A percentile compares a stretch with the other conserved stretches of the same genome.
Evolutionary conservation across 2,113 vertebrate genomes (phyloP).

Genomic region (Paratilapia polleni): DNA sequence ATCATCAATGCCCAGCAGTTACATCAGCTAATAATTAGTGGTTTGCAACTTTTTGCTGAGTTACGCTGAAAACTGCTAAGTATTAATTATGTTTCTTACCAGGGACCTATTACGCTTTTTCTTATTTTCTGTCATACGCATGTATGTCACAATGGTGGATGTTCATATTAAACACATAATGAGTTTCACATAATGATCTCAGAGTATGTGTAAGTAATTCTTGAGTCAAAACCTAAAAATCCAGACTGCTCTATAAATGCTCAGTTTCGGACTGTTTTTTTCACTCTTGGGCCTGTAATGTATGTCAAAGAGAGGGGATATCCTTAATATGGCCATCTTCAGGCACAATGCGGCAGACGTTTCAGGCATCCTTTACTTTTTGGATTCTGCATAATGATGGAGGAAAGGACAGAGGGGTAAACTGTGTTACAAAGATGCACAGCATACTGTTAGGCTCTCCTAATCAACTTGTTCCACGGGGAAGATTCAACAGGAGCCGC

Average conservation of each 20-base stretch:
- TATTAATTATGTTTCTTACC: conserved; percentile 4
- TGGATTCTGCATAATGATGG: neutral
- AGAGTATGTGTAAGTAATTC: too few species aligned
- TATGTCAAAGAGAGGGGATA: too few species aligned
- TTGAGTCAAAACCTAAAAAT: too few species aligned
- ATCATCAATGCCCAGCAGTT: conserved; percentile 37
- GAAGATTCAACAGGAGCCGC: neutral
- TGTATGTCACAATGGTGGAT: too few species aligned
- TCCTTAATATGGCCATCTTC: too few species aligned
- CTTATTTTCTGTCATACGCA: too few species aligned
- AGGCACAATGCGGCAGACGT: neutral
- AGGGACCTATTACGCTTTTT: neutral
- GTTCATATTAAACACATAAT: too few species aligned
- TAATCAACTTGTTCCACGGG: conserved; percentile 19
- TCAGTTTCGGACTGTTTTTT: too few species aligned
- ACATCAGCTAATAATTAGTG: neutral
- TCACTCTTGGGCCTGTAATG: too few species aligned
- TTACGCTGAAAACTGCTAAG: neutral
- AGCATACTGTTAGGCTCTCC: neutral
- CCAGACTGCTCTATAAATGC: neutral
- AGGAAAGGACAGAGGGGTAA: neutral
- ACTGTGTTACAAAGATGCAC: neutral
- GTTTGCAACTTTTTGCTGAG: conserved; percentile 6
- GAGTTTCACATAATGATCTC: too few species aligned
- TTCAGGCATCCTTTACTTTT: neutral